These are phyloP conservation scores for Watsonalla cultraria DNA, from an alignment of 2,888 invertebrate genomes.

Conservation along the genomic window DNA sequence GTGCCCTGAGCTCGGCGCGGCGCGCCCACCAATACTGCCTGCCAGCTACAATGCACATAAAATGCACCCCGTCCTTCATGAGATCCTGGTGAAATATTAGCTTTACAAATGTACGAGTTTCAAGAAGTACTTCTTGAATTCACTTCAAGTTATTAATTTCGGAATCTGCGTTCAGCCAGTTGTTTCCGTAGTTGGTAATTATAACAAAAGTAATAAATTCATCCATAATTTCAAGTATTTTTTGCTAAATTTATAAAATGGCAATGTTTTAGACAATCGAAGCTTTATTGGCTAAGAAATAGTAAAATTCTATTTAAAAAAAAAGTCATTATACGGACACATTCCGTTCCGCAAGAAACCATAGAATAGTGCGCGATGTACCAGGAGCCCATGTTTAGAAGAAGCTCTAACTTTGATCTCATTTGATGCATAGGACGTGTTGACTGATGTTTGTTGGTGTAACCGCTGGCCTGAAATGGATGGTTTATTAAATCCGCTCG, in stretches of 20 bases:
- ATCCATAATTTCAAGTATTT: too few relatives aligned
- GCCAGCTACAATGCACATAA: background rate
- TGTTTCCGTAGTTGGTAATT: too few relatives aligned
- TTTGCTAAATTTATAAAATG: too few relatives aligned
- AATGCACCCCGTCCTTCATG: background rate
- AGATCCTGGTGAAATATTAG: background rate
- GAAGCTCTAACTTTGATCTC: constrained; percentile 31
- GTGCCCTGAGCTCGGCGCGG: background rate
- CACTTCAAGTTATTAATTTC: too few relatives aligned
- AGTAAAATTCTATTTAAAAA: too few relatives aligned
- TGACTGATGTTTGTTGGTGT: constrained; percentile 29
- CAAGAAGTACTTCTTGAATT: too few relatives aligned
- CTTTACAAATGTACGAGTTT: too few relatives aligned
- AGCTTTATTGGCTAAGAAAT: too few relatives aligned
- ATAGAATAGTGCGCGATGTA: background rate
- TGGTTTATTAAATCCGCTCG: constrained; percentile 17
- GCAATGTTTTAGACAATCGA: too few relatives aligned
- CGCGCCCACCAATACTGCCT: background rate
- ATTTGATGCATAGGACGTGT: constrained; percentile 28
- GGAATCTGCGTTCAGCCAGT: too few relatives aligned
- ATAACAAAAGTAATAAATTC: too few relatives aligned
- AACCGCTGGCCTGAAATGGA: constrained; percentile 17
- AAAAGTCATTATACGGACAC: too few relatives aligned
- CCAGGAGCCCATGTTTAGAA: constrained; percentile 1
- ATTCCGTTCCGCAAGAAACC: background rate